These are phyloP conservation scores for Phengaris arion DNA, from an alignment of 2,888 invertebrate species.

Conservation along the genomic window DNA sequence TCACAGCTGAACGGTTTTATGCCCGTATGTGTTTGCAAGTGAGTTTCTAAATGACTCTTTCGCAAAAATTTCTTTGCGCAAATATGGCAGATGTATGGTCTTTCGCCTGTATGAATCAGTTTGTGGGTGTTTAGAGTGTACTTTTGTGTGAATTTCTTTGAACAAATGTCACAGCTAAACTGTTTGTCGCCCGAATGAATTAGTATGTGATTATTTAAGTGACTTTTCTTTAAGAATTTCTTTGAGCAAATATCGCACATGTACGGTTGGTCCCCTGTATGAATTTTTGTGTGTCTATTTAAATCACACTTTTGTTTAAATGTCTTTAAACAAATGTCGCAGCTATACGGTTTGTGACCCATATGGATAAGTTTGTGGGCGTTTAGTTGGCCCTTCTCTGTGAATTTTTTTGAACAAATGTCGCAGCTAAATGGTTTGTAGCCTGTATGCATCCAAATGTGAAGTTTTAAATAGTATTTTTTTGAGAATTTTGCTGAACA, in stretches of 20 bases:
- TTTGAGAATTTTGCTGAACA: not conserved
- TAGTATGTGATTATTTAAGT: not conserved
- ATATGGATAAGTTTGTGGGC: not conserved
- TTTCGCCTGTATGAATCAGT: not conserved
- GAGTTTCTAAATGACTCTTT: not conserved
- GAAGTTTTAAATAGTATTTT: not conserved
- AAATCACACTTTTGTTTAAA: not conserved
- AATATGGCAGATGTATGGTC: not conserved
- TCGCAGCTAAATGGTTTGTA: not conserved
- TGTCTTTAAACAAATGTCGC: not conserved
- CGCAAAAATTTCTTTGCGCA: not conserved
- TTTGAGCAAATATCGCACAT: conserved; percentile 17
- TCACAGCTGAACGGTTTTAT: conserved; percentile 7
- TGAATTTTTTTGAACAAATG: not conserved
- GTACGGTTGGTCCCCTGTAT: not conserved
- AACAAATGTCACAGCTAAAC: not conserved
- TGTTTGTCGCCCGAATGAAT: not conserved
- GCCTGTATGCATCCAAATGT: not conserved
- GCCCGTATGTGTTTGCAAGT: not conserved
- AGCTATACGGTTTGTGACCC: not conserved
- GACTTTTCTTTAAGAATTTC: not conserved
- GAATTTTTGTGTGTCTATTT: not conserved
- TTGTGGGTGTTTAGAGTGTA: not conserved
- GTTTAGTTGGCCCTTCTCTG: not conserved
- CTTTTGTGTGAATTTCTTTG: not conserved